phyloP scores from a whole-genome alignment of 2,113 vertebrate genomes.

The Aphyosemion australe region DNA sequence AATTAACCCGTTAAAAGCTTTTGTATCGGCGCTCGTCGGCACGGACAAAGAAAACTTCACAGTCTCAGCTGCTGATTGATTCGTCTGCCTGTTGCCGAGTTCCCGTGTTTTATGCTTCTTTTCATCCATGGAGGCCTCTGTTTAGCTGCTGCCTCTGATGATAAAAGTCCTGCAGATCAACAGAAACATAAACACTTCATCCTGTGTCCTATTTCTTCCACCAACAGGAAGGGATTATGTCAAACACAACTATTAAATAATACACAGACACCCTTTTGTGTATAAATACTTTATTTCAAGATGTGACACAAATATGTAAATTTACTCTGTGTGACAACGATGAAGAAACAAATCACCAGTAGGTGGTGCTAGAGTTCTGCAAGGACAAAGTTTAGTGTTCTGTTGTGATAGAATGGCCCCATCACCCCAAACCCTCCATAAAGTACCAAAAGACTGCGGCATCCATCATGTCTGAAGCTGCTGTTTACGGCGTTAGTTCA shows the following conservation, averaged over 20 bases:
- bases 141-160: conserved; percentile 28
- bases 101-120: conserved; percentile 31
- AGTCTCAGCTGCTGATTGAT: conserved; percentile 30
- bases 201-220: conserved; percentile 8
- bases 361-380: conserved; percentile 5
- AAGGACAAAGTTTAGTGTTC: neutral
- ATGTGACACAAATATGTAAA: conserved; percentile 54
- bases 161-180: conserved; percentile 32
- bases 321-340: conserved; percentile 2
- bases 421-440: neutral
- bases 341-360: conserved; percentile 3
- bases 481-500: no score
- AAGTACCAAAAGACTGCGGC: neutral
- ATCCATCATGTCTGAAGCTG: conserved; percentile 7
- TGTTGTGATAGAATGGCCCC: no score
- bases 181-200: conserved; percentile 6
- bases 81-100: conserved; percentile 18
- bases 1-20: conserved; percentile 28
- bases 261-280: conserved; percentile 7
- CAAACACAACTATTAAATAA: conserved; percentile 4
- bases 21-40: conserved; percentile 24
- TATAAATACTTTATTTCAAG: conserved; percentile 74
- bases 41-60: conserved; percentile 23
- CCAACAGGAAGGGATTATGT: neutral
- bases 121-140: conserved; percentile 44